Evolutionary conservation across 2,113 vertebrate genomes (phyloP), one percentile per base, ranked within the genome.

Genomic region (Catharus minimus): DNA sequence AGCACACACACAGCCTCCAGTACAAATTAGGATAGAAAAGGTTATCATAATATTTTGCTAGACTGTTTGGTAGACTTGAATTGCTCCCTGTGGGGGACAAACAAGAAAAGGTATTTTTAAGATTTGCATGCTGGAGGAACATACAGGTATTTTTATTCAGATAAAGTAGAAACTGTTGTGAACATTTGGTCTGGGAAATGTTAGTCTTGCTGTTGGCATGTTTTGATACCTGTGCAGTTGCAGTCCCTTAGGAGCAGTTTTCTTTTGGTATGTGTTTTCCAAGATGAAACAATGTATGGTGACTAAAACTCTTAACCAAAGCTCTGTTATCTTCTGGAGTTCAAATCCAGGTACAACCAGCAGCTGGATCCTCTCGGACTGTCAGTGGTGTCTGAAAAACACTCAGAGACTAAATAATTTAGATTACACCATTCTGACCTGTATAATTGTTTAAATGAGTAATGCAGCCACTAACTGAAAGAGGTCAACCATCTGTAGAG

Each of bases 21-120:
- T 97, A 98, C 98, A 98, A 98, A 98, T 98, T 98, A 98, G 97
- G 97, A 98, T 97, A 97, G 98, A 98, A 98, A 98, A 98, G 98
- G 98, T 98, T 98, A 98, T 98, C 98, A 98, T 98, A 98, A 98
- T 98, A 98, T 98, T 98, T 98, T 98, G 97, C 97, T 98, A 97
- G 96, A 97, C 97, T 98, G 97, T 98, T 98, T 98, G 94, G 97
- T 97, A 97, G 97, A 97, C 92, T 97, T 98, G 96, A 98, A 98
- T 97, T 98, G 93, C 97, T 98, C 97, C 96, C 98, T 95, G 93
- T 97, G 96, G 97, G 96, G 97, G 95, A 97, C 96, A 97, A 96
- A 97, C 97, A 96, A 95, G 60, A 89, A 96, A 97, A 97, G 90
- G 88, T 96, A 95, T 97, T 96, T 97, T 85, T 95, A 92, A 97